phyloP scores from a whole-genome alignment of 2,888 invertebrate species.

The Villa cingulata region DNA sequence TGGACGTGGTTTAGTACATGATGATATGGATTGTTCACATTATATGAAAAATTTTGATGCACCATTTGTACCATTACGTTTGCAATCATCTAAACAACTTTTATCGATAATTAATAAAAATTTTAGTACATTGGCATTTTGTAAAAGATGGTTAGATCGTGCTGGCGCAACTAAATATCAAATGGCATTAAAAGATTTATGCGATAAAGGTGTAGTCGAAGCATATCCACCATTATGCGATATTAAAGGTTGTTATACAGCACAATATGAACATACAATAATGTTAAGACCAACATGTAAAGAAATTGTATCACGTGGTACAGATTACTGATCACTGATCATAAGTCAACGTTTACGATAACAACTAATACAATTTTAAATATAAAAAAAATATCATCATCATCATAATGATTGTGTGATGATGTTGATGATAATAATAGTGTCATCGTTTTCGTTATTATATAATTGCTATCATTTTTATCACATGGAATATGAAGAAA shows the following conservation, averaged over 20 bases:
- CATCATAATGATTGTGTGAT: too few species aligned
- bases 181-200: constrained; percentile 95
- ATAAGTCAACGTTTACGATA: too few species aligned
- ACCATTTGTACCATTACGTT: constrained; percentile 77
- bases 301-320: constrained; percentile 92
- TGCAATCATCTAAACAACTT: constrained; percentile 85
- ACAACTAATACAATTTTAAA: too few species aligned
- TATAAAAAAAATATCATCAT: too few species aligned
- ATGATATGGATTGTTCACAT: constrained; percentile 98
- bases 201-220: constrained; percentile 95
- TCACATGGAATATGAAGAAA: too few species aligned
- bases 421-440: too few species aligned
- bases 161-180: constrained; percentile 94
- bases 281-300: constrained; percentile 95
- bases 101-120: constrained; percentile 89
- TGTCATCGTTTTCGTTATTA: too few species aligned
- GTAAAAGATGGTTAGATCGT: constrained; percentile 96
- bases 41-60: constrained; percentile 99
- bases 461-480: too few species aligned
- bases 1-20: constrained; percentile 86
- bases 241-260: constrained; percentile 93
- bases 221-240: constrained; percentile 98
- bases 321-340: constrained; percentile 79
- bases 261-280: constrained; percentile 98
- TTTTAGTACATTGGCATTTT: constrained; percentile 96